Evolutionary conservation across 1,140 invertebrate genomes (phyloP), one percentile per base, ranked within the genome.

Genomic region (Saccostrea echinata): DNA sequence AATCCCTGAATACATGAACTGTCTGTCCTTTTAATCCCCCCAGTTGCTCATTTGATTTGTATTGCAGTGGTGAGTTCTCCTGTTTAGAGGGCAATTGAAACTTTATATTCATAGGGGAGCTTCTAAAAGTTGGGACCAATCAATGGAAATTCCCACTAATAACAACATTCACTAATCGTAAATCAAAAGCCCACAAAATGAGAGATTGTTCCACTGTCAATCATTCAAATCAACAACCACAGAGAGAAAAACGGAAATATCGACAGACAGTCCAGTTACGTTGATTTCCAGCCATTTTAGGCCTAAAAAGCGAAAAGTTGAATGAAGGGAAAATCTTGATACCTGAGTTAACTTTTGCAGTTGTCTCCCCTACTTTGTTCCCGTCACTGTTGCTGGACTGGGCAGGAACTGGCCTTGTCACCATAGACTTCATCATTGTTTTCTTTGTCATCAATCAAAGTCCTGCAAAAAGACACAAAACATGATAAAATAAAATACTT

Each of bases 261-360:
- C 27, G 27, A 13, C 68, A 76, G 27, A 76, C 68, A 76, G 24
- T 76, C 18, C 68, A 30, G 68, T 76, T 27, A 76, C 11, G 27
- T 27, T 76, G 68, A 76, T 76, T 76, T 33, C 68, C 68, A 76
- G 68, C 68, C 68, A 43, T 76, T 76, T 76, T 76, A 76, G 68
- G 68, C 68, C 68, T 76, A 76, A 76, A n/a, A 76, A 76, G 30
- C 27, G 3, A 76, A 76, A 11, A 33, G 12, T 76, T 16, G 4
- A 30, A 76, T 27, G 27, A 76, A 76, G 68, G 68, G 68, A 76
- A 30, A 27, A 30, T 30, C 68, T 76, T 33, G 30, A 16, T 76
- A 76, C 68, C 68, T 76, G 68, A n/a, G 55, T 6, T 27, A 2
- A 27, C 68, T 76, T 76, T 76, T 33, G 30, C 68, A 76, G 68